Percentiles rank a stretch among this genome's conserved stretches.
phyloP scores from a whole-genome alignment of 2,797 vertebrate species.

The Acropternis orthonyx region DNA sequence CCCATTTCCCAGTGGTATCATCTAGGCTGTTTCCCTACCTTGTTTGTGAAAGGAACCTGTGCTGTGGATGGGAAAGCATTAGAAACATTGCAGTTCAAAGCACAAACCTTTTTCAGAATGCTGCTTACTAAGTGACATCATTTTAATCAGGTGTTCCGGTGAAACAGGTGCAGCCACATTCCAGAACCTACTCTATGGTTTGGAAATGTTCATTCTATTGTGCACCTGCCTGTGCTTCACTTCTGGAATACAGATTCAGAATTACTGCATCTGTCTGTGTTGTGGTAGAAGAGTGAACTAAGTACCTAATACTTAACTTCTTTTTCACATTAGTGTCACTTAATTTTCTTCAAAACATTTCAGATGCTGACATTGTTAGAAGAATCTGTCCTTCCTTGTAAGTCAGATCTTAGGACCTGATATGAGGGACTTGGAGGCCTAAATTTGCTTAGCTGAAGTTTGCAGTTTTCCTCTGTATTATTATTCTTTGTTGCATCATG shows the following conservation, averaged over 20 bases:
- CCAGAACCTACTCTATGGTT: not conserved
- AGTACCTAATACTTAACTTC: not conserved
- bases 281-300: not conserved
- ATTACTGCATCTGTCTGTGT: not conserved
- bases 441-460: not conserved
- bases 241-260: not conserved
- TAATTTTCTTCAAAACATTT: not conserved
- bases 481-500: not conserved
- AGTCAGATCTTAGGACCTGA: not conserved
- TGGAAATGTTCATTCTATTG: not conserved
- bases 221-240: not conserved
- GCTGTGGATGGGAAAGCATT: not conserved
- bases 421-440: not conserved
- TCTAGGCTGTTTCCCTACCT: not conserved
- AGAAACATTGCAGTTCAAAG: not conserved
- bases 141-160: not conserved
- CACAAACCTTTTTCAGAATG: not conserved
- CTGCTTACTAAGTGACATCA: not conserved
- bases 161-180: not conserved
- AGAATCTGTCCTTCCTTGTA: not conserved
- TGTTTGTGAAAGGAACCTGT: not conserved
- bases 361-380: not conserved
- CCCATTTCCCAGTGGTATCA: not conserved
- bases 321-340: not conserved
- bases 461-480: not conserved